Evolutionary conservation across 2,113 vertebrate species (phyloP), one percentile per base, ranked within the genome.

Genomic region (Fukomys damarensis): DNA sequence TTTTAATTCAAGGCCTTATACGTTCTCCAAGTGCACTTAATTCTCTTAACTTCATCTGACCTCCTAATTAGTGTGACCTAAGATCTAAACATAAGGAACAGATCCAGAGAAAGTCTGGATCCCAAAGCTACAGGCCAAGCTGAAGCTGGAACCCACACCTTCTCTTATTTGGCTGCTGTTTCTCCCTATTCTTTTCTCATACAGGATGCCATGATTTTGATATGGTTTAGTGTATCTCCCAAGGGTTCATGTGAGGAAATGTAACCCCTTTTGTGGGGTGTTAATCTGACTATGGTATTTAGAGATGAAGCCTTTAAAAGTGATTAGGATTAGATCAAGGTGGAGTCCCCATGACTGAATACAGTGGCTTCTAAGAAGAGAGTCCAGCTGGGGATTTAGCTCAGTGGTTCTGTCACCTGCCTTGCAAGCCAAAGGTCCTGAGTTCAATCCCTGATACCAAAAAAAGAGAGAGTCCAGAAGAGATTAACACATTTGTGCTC

Each of bases 1-100:
- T 2, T 61, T 93, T 54, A 88, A 92, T 49, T 93, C 66, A 74
- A 94, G 66, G 41, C n/a, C 68, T 87, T 46, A 30, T 22, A n/a
- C 1, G 52, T 83, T 79, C 38, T 30, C 65, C 22, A 72, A 92
- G 30, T 83, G 68, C 2, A 82, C 38, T 61, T 28, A 46, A 89
- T 63, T 93, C 63, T 72, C 70, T 86, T 68, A 38, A 93, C 30
- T 93, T 93, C 87, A 86, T 28, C 32, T 61, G 77, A 74, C 65
- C 63, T 91, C 32, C 4, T 54, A 84, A 74, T 61, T 38, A 74
- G 19, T 30, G 38, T 26, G 41, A 58, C 1, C 76, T 35, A 68
- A 63, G 52, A 70, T 46, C 22, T 22, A 83, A 8, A 89, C n/a
- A 20, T 46, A 13, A 72, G 56, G 32, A 86, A 59, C 30, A 79